Base-by-base conservation (phyloP, 2,113 vertebrate genomes). In the Thalassoma bifasciatum region DNA sequence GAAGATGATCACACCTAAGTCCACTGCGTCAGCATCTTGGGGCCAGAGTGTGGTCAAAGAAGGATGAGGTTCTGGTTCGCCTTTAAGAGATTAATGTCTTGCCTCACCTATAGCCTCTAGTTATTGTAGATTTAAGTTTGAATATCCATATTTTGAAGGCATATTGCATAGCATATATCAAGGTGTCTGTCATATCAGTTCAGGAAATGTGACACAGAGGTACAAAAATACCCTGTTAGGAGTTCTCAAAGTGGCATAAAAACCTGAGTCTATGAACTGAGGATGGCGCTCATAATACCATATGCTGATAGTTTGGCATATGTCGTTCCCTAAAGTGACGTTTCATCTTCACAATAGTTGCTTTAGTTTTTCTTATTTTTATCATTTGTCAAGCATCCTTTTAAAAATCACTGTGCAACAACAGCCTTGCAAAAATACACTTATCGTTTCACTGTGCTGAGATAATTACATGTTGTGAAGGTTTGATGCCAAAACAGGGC, bases 1-100 rank as follows among this genome's bases (percentile, higher is more conserved):
- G 91, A 97, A 95, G 89, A 95, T 99, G 94, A 94, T 98, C 17
- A 94, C 94, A 69, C 80, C 82, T 19, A 83, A 86, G 1, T 10
- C 83, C 0, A 0, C 78, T 30, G 52, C 75, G 0, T 47, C 90
- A 2, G 58, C 68, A 1, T 24, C 82, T 17, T 85, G 82, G 81
- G 58, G 64, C 65, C 84, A 81, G 36, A 62, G 70, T 6, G 79
- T 77, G 9, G 79, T 8, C 52, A 91, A 90, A 73, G 92, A 90
- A 40, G 40, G 22, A 21, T 24, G 10, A 22, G 2, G 17, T 19
- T 22, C 44, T 1, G 51, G 37, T 6, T 37, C 37, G 10, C 22
- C 23, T 21, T 14, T 42, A 5, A 50, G 14, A 44, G 22, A 51
- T 63, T 14, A 30, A 12, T n/a, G 5, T 58, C 22, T 72, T 69